A percentile compares a stretch with the other conserved stretches of the same genome.
Conservation (phyloP, 2,113 vertebrate species). For the Caloenas nicobarica region DNA sequence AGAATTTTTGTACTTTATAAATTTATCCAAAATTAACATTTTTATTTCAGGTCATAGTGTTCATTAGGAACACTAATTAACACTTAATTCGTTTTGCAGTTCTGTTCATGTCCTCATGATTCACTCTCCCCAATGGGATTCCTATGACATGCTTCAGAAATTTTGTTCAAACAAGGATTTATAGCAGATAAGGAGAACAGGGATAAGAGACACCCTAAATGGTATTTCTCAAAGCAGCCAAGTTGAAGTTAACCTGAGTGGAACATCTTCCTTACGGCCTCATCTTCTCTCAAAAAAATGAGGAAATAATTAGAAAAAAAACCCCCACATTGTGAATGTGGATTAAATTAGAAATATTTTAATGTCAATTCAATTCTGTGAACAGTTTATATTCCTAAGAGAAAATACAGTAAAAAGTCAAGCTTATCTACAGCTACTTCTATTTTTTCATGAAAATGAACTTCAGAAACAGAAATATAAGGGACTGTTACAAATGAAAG, state of each 20-base stretch:
- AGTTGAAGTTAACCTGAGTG: neutral
- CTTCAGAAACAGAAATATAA: neutral
- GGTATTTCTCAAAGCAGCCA: neutral
- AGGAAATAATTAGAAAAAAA: neutral
- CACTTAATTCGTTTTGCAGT: neutral
- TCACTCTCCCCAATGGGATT: neutral
- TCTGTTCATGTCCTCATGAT: neutral
- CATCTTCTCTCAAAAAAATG: fast-evolving
- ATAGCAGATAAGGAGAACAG: neutral
- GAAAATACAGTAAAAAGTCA: neutral
- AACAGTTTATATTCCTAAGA: neutral
- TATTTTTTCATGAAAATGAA: neutral
- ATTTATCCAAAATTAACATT: neutral
- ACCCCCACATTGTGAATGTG: neutral
- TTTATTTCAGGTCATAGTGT: neutral
- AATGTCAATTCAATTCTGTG: neutral
- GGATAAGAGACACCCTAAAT: neutral
- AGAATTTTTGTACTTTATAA: neutral
- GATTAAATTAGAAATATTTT: neutral
- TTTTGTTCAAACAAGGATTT: neutral
- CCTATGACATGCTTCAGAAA: neutral
- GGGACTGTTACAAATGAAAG: neutral
- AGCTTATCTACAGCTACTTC: neutral
- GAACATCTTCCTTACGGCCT: neutral
- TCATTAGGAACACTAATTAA: neutral